phyloP scores from a whole-genome alignment of 2,888 invertebrate species.

The Hipparchia sbordonii region DNA sequence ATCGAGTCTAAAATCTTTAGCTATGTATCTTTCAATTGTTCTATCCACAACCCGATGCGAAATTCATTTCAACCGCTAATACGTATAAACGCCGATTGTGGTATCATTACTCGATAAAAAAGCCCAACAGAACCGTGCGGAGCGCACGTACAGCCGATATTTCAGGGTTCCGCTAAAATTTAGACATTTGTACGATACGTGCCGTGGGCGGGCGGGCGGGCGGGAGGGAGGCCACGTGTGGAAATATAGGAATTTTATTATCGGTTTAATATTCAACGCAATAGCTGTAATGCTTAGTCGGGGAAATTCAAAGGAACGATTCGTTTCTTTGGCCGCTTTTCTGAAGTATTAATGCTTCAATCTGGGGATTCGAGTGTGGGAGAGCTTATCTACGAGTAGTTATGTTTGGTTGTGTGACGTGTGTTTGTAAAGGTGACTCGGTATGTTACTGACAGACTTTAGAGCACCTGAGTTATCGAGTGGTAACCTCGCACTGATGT shows the following conservation, averaged over 20 bases:
- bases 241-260: constrained; percentile 35
- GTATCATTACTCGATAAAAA: constrained; percentile 44
- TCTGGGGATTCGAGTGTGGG: too few species aligned
- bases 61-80: constrained; percentile 24
- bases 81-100: constrained; percentile 25
- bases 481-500: too few species aligned
- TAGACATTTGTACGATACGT: constrained; percentile 62
- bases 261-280: constrained; percentile 36
- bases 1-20: too few species aligned
- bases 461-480: too few species aligned
- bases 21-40: background rate
- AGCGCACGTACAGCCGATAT: constrained; percentile 59
- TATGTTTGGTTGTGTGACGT: background rate
- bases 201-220: constrained; percentile 30
- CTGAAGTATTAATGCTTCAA: background rate
- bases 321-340: background rate
- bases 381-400: too few species aligned
- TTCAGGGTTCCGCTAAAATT: constrained; percentile 68
- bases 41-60: background rate
- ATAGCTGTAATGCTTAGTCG: constrained; percentile 1
- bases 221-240: constrained; percentile 21
- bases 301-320: background rate
- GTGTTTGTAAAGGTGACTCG: too few species aligned
- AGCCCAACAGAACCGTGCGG: constrained; percentile 50
- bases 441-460: too few species aligned